A percentile compares a stretch with the other conserved stretches of the same genome.
Conservation (phyloP, 2,888 invertebrate species). For the Zygaena filipendulae region DNA sequence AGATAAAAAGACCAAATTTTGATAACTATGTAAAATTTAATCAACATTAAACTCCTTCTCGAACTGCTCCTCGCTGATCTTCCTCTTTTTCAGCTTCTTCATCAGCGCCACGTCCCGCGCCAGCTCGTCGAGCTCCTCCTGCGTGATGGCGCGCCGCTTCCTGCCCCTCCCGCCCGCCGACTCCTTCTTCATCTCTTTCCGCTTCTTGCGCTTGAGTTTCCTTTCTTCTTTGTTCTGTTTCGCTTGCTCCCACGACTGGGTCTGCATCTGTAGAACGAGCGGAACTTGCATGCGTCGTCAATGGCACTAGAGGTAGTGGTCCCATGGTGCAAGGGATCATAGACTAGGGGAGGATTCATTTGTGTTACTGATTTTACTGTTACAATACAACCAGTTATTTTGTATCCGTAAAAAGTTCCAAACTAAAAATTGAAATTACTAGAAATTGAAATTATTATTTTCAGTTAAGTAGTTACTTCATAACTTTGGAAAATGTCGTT, state of each 20-base stretch:
- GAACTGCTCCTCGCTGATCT: slow-evolving; percentile 75
- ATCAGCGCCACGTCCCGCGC: slow-evolving; percentile 84
- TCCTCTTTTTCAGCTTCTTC: slow-evolving; percentile 88
- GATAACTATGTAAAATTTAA: no score
- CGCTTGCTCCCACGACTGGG: slow-evolving; percentile 81
- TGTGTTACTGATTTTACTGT: no score
- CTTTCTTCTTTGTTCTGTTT: slow-evolving; percentile 77
- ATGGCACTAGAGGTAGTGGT: neutral
- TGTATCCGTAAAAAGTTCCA: no score
- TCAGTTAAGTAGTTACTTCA: no score
- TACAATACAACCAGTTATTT: no score
- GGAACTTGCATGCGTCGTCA: neutral
- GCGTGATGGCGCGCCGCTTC: slow-evolving; percentile 59
- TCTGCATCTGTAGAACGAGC: slow-evolving; percentile 60
- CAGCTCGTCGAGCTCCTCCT: slow-evolving; percentile 81
- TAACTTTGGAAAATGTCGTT: no score
- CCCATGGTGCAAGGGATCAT: neutral
- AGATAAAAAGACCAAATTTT: no score
- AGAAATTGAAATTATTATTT: no score
- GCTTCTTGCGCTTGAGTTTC: slow-evolving; percentile 70
- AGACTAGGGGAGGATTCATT: no score
- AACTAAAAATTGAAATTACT: no score
- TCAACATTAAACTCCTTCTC: slow-evolving; percentile 72
- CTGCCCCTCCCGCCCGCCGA: slow-evolving; percentile 51
- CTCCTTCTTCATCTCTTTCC: slow-evolving; percentile 67